Conservation (phyloP, 1,140 invertebrate genomes). For the Temnothorax curvispinosus region DNA sequence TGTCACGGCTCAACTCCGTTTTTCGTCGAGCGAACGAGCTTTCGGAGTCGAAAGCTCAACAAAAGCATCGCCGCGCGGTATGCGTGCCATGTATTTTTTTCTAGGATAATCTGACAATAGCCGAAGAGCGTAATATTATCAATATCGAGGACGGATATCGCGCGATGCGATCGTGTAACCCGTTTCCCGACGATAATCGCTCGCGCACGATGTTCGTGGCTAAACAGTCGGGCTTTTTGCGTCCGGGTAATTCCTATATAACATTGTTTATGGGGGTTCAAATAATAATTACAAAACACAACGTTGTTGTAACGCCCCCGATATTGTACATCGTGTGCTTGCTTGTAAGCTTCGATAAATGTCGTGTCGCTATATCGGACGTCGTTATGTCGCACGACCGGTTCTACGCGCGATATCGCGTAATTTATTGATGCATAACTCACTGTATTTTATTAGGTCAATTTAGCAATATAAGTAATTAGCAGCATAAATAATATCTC, state of each 20-base stretch:
- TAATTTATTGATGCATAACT: constrained; percentile 52
- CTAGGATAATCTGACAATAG: neutral
- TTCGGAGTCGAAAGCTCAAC: neutral
- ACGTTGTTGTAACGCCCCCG: constrained; percentile 40
- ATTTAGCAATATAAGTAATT: constrained; percentile 53
- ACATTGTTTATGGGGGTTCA: constrained; percentile 32
- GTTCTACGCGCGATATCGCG: constrained; percentile 43
- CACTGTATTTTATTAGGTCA: constrained; percentile 56
- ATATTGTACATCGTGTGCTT: constrained; percentile 10
- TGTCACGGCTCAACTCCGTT: constrained; percentile 55
- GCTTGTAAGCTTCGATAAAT: constrained; percentile 32
- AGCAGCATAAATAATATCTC: constrained; percentile 49
- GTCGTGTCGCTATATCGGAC: constrained; percentile 35
- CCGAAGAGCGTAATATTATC: neutral
- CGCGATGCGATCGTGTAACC: constrained; percentile 6
- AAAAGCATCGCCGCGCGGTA: neutral
- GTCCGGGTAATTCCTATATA: neutral
- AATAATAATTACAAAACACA: constrained; percentile 52
- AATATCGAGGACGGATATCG: constrained; percentile 31
- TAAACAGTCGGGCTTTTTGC: constrained; percentile 15
- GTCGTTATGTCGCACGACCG: constrained; percentile 47
- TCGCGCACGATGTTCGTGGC: constrained; percentile 37
- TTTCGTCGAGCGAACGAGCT: constrained; percentile 59
- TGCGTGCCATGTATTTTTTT: no score
- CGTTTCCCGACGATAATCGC: constrained; percentile 29